phyloP scores from a whole-genome alignment of 2,797 vertebrate species.

The Pangasius djambal region DNA sequence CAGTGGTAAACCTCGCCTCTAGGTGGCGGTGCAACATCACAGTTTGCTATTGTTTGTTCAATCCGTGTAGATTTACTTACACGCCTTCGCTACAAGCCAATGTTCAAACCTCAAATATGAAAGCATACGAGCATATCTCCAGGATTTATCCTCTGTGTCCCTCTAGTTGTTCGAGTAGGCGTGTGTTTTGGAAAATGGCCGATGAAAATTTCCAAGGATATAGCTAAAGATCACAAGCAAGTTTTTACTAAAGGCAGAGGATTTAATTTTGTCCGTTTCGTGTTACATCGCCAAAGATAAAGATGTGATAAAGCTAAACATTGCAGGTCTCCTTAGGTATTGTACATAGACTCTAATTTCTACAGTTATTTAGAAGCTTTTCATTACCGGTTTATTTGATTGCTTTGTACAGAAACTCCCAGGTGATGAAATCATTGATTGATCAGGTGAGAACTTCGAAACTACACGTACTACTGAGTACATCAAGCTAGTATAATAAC shows the following conservation, averaged over 20 bases:
- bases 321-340: background rate
- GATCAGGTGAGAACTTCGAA: background rate
- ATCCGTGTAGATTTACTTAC: too few species aligned
- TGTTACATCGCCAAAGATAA: background rate
- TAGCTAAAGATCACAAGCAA: background rate
- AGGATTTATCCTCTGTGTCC: background rate
- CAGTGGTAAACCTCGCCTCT: background rate
- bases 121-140: too few species aligned
- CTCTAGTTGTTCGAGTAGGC: background rate
- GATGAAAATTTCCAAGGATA: background rate
- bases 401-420: background rate
- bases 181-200: too few species aligned
- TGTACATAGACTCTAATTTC: background rate
- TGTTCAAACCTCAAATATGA: background rate
- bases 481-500: background rate
- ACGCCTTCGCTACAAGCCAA: too few species aligned
- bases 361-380: background rate
- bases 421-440: background rate
- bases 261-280: background rate
- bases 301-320: background rate
- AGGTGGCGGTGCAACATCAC: slow-evolving; percentile 3
- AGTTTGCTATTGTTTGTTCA: background rate
- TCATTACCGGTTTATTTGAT: background rate
- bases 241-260: background rate
- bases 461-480: background rate